These are phyloP conservation scores for Picathartes gymnocephalus DNA, from an alignment of 2,113 vertebrate genomes.

Conservation along the genomic window DNA sequence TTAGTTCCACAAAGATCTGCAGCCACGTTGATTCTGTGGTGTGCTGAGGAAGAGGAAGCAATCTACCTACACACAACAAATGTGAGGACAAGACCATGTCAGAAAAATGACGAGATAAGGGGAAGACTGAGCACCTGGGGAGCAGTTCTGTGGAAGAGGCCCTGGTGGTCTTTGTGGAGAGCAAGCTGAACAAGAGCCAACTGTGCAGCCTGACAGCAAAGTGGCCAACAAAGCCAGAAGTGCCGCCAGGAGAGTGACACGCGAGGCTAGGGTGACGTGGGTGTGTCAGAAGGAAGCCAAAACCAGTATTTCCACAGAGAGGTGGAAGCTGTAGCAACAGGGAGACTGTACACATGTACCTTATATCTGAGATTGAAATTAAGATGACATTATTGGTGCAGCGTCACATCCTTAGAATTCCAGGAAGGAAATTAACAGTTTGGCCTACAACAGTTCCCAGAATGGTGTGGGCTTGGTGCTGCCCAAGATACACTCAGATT, in stretches of 20 bases:
- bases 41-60: background rate
- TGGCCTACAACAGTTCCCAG: background rate
- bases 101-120: background rate
- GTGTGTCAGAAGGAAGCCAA: background rate
- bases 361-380: background rate
- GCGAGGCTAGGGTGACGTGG: fast-evolving
- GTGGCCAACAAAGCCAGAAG: background rate
- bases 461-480: background rate
- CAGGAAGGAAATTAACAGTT: background rate
- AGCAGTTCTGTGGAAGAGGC: background rate
- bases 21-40: background rate
- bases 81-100: fast-evolving
- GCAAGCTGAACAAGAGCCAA: background rate
- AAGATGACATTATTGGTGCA: background rate
- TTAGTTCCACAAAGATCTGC: background rate
- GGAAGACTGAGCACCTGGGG: background rate
- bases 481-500: background rate
- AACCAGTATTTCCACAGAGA: background rate
- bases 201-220: background rate
- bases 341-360: background rate
- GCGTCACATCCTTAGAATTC: background rate
- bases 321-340: background rate
- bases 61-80: fast-evolving
- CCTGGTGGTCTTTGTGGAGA: background rate
- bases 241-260: background rate